Evolutionary conservation across 1,140 invertebrate species (phyloP).

Genomic region (Chelonus insularis): DNA sequence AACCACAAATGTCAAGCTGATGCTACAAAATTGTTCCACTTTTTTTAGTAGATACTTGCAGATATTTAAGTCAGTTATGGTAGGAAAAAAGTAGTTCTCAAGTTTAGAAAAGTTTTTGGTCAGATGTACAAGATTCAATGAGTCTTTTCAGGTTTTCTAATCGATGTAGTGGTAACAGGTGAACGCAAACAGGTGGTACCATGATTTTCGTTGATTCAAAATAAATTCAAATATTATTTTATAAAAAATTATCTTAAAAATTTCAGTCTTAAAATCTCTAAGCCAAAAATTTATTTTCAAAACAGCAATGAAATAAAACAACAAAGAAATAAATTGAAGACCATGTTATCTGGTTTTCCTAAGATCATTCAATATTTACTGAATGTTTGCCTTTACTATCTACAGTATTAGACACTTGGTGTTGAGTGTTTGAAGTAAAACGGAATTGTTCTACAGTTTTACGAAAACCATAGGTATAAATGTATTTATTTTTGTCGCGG

Average conservation of each 20-base stretch:
- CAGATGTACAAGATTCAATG: not conserved
- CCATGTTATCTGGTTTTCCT: too few species aligned
- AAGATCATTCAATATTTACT: not conserved
- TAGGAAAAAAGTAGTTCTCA: not conserved
- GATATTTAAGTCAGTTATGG: not conserved
- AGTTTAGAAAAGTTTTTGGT: not conserved
- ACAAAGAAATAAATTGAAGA: too few species aligned
- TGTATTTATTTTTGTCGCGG: slow-evolving; percentile 36
- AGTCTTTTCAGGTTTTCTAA: slow-evolving; percentile 1
- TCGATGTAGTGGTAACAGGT: slow-evolving; percentile 23
- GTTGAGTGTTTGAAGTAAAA: slow-evolving; percentile 6
- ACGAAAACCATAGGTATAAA: slow-evolving; percentile 27
- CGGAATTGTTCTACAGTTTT: slow-evolving; percentile 19
- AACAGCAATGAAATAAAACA: not conserved
- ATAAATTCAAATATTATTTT: slow-evolving; percentile 17
- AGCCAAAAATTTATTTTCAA: too few species aligned
- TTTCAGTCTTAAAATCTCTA: too few species aligned
- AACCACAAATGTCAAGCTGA: too few species aligned
- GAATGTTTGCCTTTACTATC: not conserved
- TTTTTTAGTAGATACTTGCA: too few species aligned
- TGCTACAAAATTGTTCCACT: too few species aligned
- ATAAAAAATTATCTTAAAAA: slow-evolving; percentile 11
- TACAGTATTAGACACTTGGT: not conserved
- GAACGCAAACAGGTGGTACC: slow-evolving; percentile 28
- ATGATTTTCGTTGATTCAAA: slow-evolving; percentile 15